Evolutionary conservation across 1,140 invertebrate species (phyloP).

Genomic region (Papilio glaucus): DNA sequence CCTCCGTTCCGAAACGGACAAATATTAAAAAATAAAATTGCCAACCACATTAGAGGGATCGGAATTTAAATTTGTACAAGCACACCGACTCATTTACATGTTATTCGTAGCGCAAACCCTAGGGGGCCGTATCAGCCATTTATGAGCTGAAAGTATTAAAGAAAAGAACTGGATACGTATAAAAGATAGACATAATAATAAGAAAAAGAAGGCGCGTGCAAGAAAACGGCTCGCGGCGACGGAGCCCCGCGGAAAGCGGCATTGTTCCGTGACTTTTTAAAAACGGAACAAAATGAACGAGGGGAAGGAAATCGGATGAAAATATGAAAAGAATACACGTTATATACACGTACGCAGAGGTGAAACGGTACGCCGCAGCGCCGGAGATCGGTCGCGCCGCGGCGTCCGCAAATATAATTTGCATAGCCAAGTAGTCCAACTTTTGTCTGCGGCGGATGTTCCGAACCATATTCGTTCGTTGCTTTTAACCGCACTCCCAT

Average conservation of each 20-base stretch:
- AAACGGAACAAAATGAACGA: constrained; percentile 80
- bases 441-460: constrained; percentile 82
- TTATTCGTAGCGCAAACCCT: constrained; percentile 78
- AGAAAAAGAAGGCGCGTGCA: constrained; percentile 77
- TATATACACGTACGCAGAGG: constrained; percentile 67
- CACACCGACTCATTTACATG: constrained; percentile 78
- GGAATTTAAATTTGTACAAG: constrained; percentile 61
- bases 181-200: constrained; percentile 78
- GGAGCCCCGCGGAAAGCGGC: constrained; percentile 74
- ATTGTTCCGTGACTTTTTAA: constrained; percentile 81
- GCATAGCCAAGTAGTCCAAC: constrained; percentile 82
- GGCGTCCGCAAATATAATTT: constrained; percentile 82
- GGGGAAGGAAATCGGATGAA: constrained; percentile 83
- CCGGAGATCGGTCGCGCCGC: constrained; percentile 73
- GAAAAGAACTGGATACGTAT: constrained; percentile 79
- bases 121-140: constrained; percentile 79
- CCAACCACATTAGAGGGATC: constrained; percentile 49
- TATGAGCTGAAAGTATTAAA: constrained; percentile 82
- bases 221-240: constrained; percentile 79
- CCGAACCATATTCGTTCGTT: constrained; percentile 80
- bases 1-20: constrained; percentile 12
- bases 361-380: constrained; percentile 77
- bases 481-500: constrained; percentile 81
- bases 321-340: constrained; percentile 83
- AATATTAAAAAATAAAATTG: constrained; percentile 41